A percentile compares a stretch with the other conserved stretches of the same genome.
Conservation (phyloP, 2,888 invertebrate genomes). For the Fissipunctia ypsillon region DNA sequence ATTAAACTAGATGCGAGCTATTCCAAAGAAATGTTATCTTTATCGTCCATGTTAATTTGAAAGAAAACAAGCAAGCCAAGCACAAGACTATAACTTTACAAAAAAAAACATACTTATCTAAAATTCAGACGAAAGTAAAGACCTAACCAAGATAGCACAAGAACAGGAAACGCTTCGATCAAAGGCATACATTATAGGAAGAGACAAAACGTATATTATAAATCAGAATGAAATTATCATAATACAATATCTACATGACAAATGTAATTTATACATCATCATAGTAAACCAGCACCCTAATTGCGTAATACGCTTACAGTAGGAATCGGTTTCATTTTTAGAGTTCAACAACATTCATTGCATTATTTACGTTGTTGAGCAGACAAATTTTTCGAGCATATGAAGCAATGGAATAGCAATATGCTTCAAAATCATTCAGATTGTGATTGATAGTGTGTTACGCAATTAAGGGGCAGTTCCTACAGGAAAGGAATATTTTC, state of each 20-base stretch:
- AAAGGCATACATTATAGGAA: conserved; percentile 2
- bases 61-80: neutral
- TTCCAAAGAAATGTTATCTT: neutral
- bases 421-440: no score
- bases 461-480: no score
- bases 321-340: no score
- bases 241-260: neutral
- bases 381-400: no score
- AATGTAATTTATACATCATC: conserved; percentile 15
- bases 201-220: conserved; percentile 2
- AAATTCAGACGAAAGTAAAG: conserved; percentile 15
- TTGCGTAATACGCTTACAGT: no score
- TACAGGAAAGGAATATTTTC: conserved; percentile 34
- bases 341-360: no score
- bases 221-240: conserved; percentile 14
- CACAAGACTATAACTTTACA: neutral
- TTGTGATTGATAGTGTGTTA: no score
- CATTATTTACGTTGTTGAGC: no score
- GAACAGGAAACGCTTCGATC: conserved; percentile 4
- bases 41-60: neutral
- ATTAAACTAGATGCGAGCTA: neutral
- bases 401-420: no score
- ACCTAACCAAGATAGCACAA: neutral
- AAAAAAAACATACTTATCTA: neutral
- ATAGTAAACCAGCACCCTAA: no score